Evolutionary conservation across 2,888 invertebrate genomes (phyloP).

Genomic region (Temnothorax unifasciatus): DNA sequence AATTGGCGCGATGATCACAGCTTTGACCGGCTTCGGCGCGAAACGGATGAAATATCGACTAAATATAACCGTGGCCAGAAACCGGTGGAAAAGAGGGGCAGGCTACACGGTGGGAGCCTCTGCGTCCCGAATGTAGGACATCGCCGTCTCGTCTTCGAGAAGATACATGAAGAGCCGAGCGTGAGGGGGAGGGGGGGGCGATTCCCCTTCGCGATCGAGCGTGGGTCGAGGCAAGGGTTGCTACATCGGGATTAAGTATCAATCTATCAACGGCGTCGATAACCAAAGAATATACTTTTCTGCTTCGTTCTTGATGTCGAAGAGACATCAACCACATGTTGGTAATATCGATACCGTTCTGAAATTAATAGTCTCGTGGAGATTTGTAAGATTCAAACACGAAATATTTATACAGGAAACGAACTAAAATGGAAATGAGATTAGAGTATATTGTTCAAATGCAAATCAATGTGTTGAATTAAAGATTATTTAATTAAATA

Average conservation of each 20-base stretch:
- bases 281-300: slow-evolving; percentile 1
- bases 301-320: neutral
- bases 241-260: slow-evolving; percentile 16
- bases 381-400: neutral
- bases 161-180: slow-evolving; percentile 66
- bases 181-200: slow-evolving; percentile 48
- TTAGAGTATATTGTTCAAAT: neutral
- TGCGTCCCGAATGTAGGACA: slow-evolving; percentile 81
- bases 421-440: neutral
- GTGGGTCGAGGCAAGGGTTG: slow-evolving; percentile 28
- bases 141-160: slow-evolving; percentile 75
- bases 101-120: slow-evolving; percentile 74
- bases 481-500: neutral
- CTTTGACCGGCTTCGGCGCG: slow-evolving; percentile 80
- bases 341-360: too few species aligned
- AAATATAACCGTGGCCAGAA: slow-evolving; percentile 82
- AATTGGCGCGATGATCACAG: slow-evolving; percentile 77
- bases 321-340: neutral
- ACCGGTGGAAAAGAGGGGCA: slow-evolving; percentile 74
- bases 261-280: slow-evolving; percentile 9
- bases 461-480: neutral
- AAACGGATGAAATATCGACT: slow-evolving; percentile 83
- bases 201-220: slow-evolving; percentile 64
- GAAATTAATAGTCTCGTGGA: neutral
- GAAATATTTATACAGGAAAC: neutral